Conservation (phyloP, 2,113 vertebrate genomes). For the Hoplias malabaricus region DNA sequence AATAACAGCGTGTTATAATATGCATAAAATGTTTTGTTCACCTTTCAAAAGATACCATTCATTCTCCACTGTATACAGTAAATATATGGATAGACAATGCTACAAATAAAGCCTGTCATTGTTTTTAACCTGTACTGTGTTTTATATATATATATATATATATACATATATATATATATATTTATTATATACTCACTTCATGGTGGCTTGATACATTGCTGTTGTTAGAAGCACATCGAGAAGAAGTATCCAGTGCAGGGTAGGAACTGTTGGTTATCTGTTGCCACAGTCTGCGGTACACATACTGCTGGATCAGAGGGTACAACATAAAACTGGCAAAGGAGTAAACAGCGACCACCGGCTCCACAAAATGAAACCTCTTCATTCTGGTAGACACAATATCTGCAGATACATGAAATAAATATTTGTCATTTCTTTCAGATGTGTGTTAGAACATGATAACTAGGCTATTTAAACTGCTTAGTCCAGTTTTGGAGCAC, state of each 20-base stretch:
- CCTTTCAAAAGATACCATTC: too few species aligned
- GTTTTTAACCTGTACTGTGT: too few species aligned
- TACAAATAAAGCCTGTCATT: too few species aligned
- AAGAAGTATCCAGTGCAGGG: constrained; percentile 61
- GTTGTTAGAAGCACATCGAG: constrained; percentile 67
- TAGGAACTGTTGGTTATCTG: constrained; percentile 80
- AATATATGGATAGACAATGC: too few species aligned
- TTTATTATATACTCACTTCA: constrained; percentile 54
- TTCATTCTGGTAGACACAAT: constrained; percentile 64
- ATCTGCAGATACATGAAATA: constrained; percentile 4
- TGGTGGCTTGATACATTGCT: constrained; percentile 59
- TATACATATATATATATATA: background rate
- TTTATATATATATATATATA: too few species aligned
- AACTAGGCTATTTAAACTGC: too few species aligned
- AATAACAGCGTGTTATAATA: too few species aligned
- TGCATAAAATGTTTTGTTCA: too few species aligned
- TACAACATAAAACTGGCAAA: constrained; percentile 74
- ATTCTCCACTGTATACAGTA: background rate
- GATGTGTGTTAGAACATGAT: too few species aligned
- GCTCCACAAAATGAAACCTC: constrained; percentile 82
- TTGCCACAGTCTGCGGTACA: constrained; percentile 86
- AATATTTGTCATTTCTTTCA: background rate
- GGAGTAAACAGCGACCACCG: constrained; percentile 79
- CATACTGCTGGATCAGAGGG: constrained; percentile 84
- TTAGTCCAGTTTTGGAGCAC: too few species aligned